Conservation (phyloP, 2,888 invertebrate species). For the Epistrophe eligans region DNA sequence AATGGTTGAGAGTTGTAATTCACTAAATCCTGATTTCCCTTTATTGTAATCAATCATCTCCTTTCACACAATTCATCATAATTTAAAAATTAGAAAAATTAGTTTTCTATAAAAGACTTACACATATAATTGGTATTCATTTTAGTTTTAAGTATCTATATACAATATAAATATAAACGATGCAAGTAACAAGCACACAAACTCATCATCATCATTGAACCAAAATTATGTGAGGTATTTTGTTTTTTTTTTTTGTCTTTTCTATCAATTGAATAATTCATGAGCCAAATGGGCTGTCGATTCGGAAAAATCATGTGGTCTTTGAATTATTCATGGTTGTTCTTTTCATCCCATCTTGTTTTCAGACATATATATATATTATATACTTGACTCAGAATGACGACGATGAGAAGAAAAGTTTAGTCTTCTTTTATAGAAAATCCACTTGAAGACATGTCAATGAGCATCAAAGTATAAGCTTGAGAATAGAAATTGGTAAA, state of each 20-base stretch:
- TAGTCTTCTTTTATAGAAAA: not conserved
- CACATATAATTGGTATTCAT: slow-evolving; percentile 1
- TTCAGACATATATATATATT: no score
- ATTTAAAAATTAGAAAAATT: slow-evolving; percentile 5
- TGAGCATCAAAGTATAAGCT: not conserved
- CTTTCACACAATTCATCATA: not conserved
- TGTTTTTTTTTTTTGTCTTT: slow-evolving; percentile 1
- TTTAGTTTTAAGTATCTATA: not conserved
- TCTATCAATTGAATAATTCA: slow-evolving; percentile 54
- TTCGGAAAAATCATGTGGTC: slow-evolving; percentile 44
- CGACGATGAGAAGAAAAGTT: not conserved
- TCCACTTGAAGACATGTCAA: slow-evolving; percentile 9
- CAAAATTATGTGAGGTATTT: slow-evolving; percentile 38
- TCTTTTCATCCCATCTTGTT: not conserved
- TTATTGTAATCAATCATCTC: no score
- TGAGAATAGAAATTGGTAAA: slow-evolving; percentile 18
- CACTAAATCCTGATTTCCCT: no score
- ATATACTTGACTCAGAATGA: not conserved
- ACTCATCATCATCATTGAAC: slow-evolving; percentile 36
- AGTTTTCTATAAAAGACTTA: not conserved
- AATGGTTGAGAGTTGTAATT: no score
- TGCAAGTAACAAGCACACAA: not conserved
- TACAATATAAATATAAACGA: not conserved
- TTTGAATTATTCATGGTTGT: slow-evolving; percentile 51
- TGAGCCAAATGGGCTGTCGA: slow-evolving; percentile 49